Percentiles rank a stretch among this genome's conserved stretches.
These are phyloP conservation scores for Piprites chloris DNA, from an alignment of 2,113 vertebrate species.

Conservation along the genomic window DNA sequence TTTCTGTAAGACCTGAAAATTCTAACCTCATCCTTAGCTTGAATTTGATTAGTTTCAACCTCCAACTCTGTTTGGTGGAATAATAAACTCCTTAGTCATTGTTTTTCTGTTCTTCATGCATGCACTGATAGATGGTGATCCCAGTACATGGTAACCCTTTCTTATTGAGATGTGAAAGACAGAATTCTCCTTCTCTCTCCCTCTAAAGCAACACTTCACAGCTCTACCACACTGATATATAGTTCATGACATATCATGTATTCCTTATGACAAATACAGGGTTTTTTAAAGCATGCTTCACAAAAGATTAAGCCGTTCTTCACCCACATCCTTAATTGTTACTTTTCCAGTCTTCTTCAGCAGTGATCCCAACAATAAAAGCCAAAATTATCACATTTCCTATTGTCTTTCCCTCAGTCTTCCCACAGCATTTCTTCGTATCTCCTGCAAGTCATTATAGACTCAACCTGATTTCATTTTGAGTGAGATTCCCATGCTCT, in stretches of 20 bases:
- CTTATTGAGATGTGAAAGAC: background rate
- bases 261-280: background rate
- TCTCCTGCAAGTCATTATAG: background rate
- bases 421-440: background rate
- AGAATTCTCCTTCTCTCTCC: background rate
- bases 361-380: background rate
- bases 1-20: background rate
- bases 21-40: background rate
- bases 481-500: background rate
- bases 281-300: background rate
- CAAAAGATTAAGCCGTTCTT: background rate
- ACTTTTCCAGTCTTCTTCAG: background rate
- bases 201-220: background rate
- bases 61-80: background rate
- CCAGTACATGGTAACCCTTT: background rate
- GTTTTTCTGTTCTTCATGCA: background rate
- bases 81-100: background rate
- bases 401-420: background rate
- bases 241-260: background rate
- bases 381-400: background rate
- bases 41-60: background rate
- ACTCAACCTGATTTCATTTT: background rate
- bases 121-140: background rate
- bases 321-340: background rate
- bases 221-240: background rate